Conservation (phyloP, 2,113 vertebrate species). For the Zingel zingel region DNA sequence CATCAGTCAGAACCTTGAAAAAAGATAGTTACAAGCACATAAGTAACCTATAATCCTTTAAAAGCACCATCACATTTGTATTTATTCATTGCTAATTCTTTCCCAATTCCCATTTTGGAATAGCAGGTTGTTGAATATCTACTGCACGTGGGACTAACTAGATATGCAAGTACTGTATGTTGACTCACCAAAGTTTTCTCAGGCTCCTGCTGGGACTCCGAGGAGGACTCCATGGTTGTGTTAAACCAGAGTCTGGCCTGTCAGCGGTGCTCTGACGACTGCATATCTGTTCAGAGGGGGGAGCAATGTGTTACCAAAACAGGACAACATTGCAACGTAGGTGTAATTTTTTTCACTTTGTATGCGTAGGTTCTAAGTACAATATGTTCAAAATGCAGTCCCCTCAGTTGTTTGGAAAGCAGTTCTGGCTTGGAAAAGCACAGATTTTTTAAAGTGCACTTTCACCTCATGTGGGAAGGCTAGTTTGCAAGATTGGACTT, state of each 20-base stretch:
- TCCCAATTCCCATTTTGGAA: not conserved
- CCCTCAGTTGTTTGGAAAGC: conserved; percentile 1
- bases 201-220: conserved; percentile 80
- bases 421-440: not conserved
- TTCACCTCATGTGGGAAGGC: conserved; percentile 28
- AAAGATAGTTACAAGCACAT: not conserved
- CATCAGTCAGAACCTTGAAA: not conserved
- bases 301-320: conserved; percentile 13
- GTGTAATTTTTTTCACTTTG: not conserved
- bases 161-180: too few relatives aligned
- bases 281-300: conserved; percentile 72
- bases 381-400: not conserved
- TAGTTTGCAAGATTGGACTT: conserved; percentile 26
- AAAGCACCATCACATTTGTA: not conserved
- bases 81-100: not conserved
- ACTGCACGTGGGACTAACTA: not conserved
- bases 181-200: conserved; percentile 82
- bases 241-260: conserved; percentile 51
- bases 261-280: conserved; percentile 59
- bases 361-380: not conserved
- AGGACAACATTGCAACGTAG: not conserved
- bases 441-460: not conserved
- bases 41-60: not conserved
- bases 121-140: not conserved
- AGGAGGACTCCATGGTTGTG: conserved; percentile 79